Base-by-base conservation (phyloP, 2,113 vertebrate species). In the Lagopus leucura region DNA sequence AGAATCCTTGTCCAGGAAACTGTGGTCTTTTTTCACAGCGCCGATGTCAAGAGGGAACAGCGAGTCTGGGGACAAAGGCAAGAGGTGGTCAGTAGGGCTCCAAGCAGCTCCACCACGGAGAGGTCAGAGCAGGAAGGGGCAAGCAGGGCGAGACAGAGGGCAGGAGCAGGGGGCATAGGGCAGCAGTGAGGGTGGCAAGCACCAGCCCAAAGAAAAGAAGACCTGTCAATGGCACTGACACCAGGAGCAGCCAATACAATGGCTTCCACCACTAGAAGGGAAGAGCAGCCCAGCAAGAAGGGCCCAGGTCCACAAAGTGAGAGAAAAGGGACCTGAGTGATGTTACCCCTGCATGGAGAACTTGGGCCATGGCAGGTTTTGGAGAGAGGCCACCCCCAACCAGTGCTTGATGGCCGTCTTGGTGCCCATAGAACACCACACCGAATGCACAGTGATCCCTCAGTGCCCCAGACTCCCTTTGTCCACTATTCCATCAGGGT, bases 1-100 rank as follows among this genome's bases (percentile, higher is more conserved):
- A 83, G 98, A 98, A 94, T 98, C 98, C 90, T 98, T 94, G 91
- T 99, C 98, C 97, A 98, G 96, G 97, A 98, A 99, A 94, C 94
- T 65, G 92, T 98, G 98, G 93, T 99, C 98, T 84, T 97, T 98
- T 96, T 98, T 98, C 97, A 99, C 98, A 86, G 98, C 97, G 3
- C 91, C 20, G 61, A 98, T 98, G 94, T 99, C 98, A 34, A 98
- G 89, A 32, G 97, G 98, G 96, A 98, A 98, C 52, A 48, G 96
- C 0, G 95, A 97, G 40, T 96, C 96, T 98, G 82, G 45, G 74
- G 63, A 92, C 82, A 38, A 47, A 77, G 89, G 54, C 7, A 1
- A 52, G 32, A 83, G 36, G 18, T 11, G 28, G 78, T 85, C 21
- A 89, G 77, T 4, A 15, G 42, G 2, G 5, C 10, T 34, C 54